Evolutionary conservation across 2,797 vertebrate genomes (phyloP).

Genomic region (Sebastes nivosus): DNA sequence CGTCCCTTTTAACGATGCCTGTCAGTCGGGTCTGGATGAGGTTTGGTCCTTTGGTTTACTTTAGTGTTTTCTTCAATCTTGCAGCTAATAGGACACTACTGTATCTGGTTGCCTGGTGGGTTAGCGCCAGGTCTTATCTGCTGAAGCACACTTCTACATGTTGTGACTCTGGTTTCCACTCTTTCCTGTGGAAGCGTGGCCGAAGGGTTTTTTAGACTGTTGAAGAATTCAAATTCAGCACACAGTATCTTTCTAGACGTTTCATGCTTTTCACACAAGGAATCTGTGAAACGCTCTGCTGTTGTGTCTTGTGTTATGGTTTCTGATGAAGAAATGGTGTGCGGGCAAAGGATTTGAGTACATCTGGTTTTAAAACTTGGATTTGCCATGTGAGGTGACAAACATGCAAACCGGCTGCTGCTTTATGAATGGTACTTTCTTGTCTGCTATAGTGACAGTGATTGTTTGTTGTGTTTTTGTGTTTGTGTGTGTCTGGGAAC

Average conservation of each 20-base stretch:
- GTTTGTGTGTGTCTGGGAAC: conserved; percentile 4
- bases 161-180: conserved; percentile 41
- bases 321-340: not conserved
- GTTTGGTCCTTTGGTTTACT: conserved; percentile 35
- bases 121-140: conserved; percentile 45
- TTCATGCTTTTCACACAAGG: conserved; percentile 16
- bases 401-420: conserved; percentile 34
- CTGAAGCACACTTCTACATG: conserved; percentile 22
- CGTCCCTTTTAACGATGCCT: conserved; percentile 37
- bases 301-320: not conserved
- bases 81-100: conserved; percentile 19
- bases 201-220: conserved; percentile 15
- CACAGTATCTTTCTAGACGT: conserved; percentile 9
- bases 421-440: conserved; percentile 15
- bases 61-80: conserved; percentile 25
- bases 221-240: conserved; percentile 31
- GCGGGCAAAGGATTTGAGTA: not conserved
- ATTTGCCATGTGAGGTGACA: conserved; percentile 23
- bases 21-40: conserved; percentile 11
- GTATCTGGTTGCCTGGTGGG: conserved; percentile 30
- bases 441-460: not conserved
- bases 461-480: conserved; percentile 10
- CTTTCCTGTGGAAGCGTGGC: conserved; percentile 28
- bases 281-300: not conserved
- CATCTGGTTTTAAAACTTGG: conserved; percentile 9